Conservation (phyloP, 1,140 invertebrate species). For the Orchestia grillus region DNA sequence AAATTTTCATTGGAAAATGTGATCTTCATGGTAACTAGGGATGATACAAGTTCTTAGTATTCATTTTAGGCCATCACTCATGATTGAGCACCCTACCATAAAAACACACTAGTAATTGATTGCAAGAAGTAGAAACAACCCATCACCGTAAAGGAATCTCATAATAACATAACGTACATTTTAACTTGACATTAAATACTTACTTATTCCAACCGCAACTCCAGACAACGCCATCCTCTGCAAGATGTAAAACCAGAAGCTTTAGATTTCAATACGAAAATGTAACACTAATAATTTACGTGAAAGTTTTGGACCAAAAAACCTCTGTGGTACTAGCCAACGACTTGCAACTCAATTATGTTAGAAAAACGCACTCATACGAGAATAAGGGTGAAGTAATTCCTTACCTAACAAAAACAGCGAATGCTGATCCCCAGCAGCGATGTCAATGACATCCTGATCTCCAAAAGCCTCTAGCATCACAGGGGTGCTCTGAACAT, state of each 20-base stretch:
- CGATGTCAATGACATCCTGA: conserved; percentile 22
- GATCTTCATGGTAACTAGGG: too few species aligned
- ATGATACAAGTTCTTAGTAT: too few species aligned
- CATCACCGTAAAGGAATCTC: too few species aligned
- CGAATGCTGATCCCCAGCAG: conserved; percentile 33
- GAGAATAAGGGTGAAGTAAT: background rate
- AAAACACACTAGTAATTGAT: too few species aligned
- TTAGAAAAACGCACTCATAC: background rate
- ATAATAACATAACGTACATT: too few species aligned
- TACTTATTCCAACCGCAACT: conserved; percentile 43
- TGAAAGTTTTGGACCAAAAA: background rate
- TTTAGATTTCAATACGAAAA: background rate
- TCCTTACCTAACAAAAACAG: background rate
- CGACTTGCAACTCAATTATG: background rate
- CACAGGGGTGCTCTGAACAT: conserved; percentile 34
- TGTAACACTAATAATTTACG: background rate
- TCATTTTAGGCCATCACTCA: too few species aligned
- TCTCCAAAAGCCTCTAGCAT: conserved; percentile 42
- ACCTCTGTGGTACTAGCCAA: background rate
- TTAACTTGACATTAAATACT: background rate
- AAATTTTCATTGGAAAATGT: too few species aligned
- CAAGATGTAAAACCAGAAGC: background rate
- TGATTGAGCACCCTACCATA: too few species aligned
- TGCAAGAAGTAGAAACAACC: too few species aligned
- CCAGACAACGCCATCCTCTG: conserved; percentile 19